phyloP scores from a whole-genome alignment of 2,888 invertebrate genomes.

The Arctia plantaginis region DNA sequence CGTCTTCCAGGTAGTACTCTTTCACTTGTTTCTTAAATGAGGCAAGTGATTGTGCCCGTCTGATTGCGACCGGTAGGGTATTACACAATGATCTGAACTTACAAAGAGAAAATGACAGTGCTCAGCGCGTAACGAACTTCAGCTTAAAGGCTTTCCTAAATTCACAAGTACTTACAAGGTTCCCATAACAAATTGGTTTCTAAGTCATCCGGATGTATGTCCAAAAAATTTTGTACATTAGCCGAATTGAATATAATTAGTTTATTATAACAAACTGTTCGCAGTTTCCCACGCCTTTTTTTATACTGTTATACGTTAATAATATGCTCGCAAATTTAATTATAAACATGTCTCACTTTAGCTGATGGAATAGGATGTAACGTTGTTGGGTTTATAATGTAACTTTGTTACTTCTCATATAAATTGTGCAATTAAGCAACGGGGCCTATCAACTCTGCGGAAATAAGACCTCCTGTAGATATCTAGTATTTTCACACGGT shows the following conservation, averaged over 20 bases:
- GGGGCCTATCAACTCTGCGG: neutral
- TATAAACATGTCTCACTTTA: constrained; percentile 17
- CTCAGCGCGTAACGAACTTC: neutral
- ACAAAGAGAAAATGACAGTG: neutral
- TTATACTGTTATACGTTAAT: constrained; percentile 34
- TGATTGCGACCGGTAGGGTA: too few relatives aligned
- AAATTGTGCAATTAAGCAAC: neutral
- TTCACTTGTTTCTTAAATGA: too few relatives aligned
- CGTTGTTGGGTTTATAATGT: constrained; percentile 1
- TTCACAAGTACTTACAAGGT: neutral
- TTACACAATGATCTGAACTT: neutral
- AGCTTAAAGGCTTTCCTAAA: neutral
- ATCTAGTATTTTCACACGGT: neutral
- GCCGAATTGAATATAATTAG: constrained; percentile 30
- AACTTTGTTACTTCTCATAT: neutral
- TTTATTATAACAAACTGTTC: constrained; percentile 31
- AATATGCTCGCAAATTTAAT: constrained; percentile 18
- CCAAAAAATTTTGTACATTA: constrained; percentile 27
- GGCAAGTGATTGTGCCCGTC: too few relatives aligned
- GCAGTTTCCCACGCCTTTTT: constrained; percentile 45
- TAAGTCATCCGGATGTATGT: neutral
- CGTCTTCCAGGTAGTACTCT: too few relatives aligned
- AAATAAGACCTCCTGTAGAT: neutral
- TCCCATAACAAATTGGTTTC: neutral
- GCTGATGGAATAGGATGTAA: constrained; percentile 7